Evolutionary conservation across 2,113 vertebrate genomes (phyloP).

Genomic region (Trematocara unimaculatum): DNA sequence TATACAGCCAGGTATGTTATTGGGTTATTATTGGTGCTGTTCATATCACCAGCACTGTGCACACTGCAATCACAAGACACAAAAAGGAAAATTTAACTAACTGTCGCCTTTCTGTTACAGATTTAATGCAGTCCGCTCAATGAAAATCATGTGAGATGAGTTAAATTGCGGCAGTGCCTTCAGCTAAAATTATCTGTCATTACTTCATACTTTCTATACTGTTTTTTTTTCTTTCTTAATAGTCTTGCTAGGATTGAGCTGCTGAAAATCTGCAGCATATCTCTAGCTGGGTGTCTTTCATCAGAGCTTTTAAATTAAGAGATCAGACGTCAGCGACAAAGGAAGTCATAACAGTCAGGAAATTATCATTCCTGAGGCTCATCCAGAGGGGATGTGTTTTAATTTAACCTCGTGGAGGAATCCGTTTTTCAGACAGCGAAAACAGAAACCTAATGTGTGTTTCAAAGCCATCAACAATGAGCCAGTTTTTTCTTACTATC

Average conservation of each 20-base stretch:
- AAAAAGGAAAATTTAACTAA: not conserved
- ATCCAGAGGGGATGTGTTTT: not conserved
- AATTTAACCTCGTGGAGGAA: not conserved
- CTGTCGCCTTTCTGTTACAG: not conserved
- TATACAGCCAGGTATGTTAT: not conserved
- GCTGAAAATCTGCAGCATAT: not conserved
- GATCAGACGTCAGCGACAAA: constrained; percentile 12
- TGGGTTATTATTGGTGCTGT: not conserved
- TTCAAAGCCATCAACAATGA: not conserved
- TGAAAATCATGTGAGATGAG: constrained; percentile 15
- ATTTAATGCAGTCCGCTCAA: constrained; percentile 12
- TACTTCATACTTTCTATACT: not conserved
- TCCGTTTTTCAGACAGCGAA: not conserved
- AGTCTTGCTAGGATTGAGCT: not conserved
- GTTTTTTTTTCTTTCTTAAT: not conserved
- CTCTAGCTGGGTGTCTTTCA: not conserved
- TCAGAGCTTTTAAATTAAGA: constrained; percentile 2
- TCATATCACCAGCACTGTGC: not conserved
- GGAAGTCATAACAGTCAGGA: not conserved
- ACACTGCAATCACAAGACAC: not conserved
- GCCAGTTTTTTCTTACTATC: not conserved
- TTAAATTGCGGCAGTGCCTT: not conserved
- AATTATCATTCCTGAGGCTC: not conserved
- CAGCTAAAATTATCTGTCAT: not conserved
- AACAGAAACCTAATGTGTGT: not conserved